phyloP scores from a whole-genome alignment of 1,140 invertebrate species.

The Drosophila triauraria region DNA sequence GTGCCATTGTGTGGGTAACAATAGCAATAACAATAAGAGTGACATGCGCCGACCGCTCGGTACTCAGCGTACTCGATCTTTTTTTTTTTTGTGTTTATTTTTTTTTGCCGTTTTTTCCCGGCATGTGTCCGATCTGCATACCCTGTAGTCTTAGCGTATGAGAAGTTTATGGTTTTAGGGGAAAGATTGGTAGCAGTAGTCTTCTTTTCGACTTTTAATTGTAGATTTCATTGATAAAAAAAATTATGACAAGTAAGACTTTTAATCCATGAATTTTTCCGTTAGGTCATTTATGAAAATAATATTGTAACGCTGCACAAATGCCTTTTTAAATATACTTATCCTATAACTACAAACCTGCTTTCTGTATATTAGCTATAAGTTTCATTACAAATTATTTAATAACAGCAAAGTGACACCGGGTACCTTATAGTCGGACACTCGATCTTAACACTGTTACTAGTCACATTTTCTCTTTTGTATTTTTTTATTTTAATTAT shows the following conservation, averaged over 20 bases:
- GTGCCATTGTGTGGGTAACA: constrained; percentile 45
- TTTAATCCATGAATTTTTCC: too few relatives aligned
- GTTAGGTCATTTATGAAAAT: too few relatives aligned
- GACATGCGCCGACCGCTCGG: constrained; percentile 40
- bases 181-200: background rate
- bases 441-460: background rate
- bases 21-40: constrained; percentile 60
- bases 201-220: too few relatives aligned
- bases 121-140: constrained; percentile 33
- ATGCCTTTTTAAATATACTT: too few relatives aligned
- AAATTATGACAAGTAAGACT: background rate
- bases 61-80: constrained; percentile 22
- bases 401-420: background rate
- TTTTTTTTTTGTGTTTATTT: constrained; percentile 12
- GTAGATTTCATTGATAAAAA: background rate
- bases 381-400: background rate
- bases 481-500: constrained; percentile 23
- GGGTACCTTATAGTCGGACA: background rate
- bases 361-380: too few relatives aligned
- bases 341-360: too few relatives aligned
- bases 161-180: background rate
- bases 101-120: constrained; percentile 51
- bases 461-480: constrained; percentile 12
- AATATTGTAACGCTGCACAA: too few relatives aligned
- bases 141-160: background rate